Base-by-base conservation (phyloP, 2,113 vertebrate genomes). In the Hydrolagus affinis region DNA sequence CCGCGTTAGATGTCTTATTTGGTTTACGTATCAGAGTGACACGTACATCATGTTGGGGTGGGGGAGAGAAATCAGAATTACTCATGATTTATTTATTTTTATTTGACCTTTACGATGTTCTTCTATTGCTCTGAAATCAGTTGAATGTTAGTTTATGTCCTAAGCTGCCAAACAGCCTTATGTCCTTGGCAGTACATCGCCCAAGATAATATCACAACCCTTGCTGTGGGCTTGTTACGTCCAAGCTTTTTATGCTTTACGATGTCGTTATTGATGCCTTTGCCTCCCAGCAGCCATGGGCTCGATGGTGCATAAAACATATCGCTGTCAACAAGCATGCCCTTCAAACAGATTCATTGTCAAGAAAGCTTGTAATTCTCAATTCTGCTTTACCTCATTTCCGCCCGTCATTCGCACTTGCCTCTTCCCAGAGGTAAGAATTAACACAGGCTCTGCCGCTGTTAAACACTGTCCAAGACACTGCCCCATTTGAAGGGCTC, bases 291-390 rank as follows among this genome's bases (percentile, higher is more conserved):
- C 59, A 57, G 23, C 77, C 19, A 10, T 28, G 23, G 60, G 60
- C 19, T 23, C 21, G 7, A 25, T 64, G 12, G 59, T 15, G 23
- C 64, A 12, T 57, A 64, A 80, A 62, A 17, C 9, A 4, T 25
- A 17, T 23, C 64, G 77, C 73, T 64, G 59, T 64, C 60, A 30
- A 64, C 77, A 64, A 80, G 23, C 60, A 17, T 80, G 59, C 28
- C 77, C 77, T 80, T 80, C 77, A 64, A 62, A 25, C 59, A 17
- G 76, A 78, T 64, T 62, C 6, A 80, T 64, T 30, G 25, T 17
- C 60, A 14, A 28, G 14, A 30, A 28, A 25, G 75, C 75, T 15
- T 78, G n/a, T 23, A 78, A 25, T n/a, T 25, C n/a, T 1, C 10
- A 8, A n/a, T 6, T 23, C 7, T 60, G 57, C 60, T n/a, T 78